Evolutionary conservation across 2,797 vertebrate genomes (phyloP).

Genomic region (Phrynocephalus vlangalii): DNA sequence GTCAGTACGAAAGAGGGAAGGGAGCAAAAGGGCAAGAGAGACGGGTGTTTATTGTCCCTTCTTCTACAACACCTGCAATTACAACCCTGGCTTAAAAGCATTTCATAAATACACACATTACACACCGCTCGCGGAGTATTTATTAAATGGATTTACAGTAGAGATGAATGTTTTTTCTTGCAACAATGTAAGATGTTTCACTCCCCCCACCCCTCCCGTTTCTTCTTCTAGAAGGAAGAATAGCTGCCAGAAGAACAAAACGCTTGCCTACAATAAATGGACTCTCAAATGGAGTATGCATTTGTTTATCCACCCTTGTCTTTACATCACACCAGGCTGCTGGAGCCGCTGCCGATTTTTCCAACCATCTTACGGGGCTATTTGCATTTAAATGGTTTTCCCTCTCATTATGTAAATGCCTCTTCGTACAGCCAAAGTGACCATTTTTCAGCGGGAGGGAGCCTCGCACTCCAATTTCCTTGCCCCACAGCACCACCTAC

Average conservation of each 20-base stretch:
- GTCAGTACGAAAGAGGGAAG: background rate
- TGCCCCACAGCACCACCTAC: background rate
- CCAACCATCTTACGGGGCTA: slow-evolving; percentile 59
- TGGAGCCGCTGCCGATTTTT: slow-evolving; percentile 62
- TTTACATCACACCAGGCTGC: slow-evolving; percentile 68
- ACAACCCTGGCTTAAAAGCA: slow-evolving; percentile 18
- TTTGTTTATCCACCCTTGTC: slow-evolving; percentile 68
- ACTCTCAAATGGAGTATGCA: slow-evolving; percentile 57
- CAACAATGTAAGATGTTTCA: slow-evolving; percentile 5
- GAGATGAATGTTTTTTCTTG: background rate
- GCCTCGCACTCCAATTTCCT: background rate
- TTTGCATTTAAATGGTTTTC: slow-evolving; percentile 82
- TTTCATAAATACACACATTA: background rate
- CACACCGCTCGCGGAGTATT: background rate
- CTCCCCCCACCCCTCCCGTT: background rate
- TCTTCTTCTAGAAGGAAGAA: slow-evolving; percentile 37
- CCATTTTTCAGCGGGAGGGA: slow-evolving; percentile 53
- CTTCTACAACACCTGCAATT: slow-evolving; percentile 17
- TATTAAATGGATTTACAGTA: slow-evolving; percentile 28
- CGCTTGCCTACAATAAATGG: slow-evolving; percentile 42
- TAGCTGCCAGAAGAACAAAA: slow-evolving; percentile 60
- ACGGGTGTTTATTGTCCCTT: background rate
- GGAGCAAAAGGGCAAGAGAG: background rate
- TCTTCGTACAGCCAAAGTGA: slow-evolving; percentile 65
- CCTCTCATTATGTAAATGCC: slow-evolving; percentile 77